Evolutionary conservation across 2,113 vertebrate genomes (phyloP).

Genomic region (Lycaon pictus): DNA sequence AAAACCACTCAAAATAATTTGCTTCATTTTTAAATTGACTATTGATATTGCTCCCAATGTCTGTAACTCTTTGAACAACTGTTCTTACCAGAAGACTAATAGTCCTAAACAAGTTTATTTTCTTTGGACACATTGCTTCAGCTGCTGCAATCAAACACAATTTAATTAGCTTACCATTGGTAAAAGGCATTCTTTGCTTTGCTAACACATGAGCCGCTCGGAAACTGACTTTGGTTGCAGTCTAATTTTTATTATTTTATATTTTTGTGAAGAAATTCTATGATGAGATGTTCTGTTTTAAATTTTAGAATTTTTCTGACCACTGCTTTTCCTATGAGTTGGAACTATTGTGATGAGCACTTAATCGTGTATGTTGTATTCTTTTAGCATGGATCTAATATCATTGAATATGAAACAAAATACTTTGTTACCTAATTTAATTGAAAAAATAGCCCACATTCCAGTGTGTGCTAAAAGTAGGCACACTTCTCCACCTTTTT

Average conservation of each 20-base stretch:
- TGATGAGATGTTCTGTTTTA: constrained; percentile 34
- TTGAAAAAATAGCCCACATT: constrained; percentile 3
- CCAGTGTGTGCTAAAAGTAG: not conserved
- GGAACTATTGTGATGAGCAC: not conserved
- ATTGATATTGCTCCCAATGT: not conserved
- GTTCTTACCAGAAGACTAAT: constrained; percentile 35
- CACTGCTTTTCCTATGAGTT: not conserved
- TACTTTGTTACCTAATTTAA: not conserved
- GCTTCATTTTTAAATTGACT: constrained; percentile 25
- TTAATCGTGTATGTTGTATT: not conserved
- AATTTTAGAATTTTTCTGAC: constrained; percentile 54
- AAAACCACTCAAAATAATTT: constrained; percentile 55
- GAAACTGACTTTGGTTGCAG: constrained; percentile 33
- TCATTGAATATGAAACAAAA: constrained; percentile 21
- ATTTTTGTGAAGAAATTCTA: constrained; percentile 20
- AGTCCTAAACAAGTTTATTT: constrained; percentile 48
- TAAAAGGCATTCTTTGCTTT: constrained; percentile 48
- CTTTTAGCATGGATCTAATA: not conserved
- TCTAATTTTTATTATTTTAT: constrained; percentile 9
- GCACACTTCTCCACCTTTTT: not conserved
- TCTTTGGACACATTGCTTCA: constrained; percentile 27
- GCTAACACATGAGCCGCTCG: not conserved
- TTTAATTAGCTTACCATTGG: constrained; percentile 37
- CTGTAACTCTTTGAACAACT: constrained; percentile 42
- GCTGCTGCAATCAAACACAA: constrained; percentile 12